Evolutionary conservation across 2,888 invertebrate species (phyloP).

Genomic region (Nebria brevicollis): DNA sequence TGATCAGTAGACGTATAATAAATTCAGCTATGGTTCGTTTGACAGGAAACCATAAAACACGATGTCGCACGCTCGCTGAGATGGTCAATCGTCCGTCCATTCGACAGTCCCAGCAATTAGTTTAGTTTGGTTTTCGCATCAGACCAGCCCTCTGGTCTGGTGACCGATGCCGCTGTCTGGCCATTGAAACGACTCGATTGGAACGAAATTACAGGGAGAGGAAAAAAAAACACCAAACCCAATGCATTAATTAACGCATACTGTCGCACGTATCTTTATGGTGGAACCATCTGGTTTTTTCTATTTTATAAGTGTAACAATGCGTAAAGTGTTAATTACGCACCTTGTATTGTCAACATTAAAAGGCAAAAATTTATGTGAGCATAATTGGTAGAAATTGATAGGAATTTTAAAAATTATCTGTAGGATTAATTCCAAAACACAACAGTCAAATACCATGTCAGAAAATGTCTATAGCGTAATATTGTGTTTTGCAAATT

Average conservation of each 20-base stretch:
- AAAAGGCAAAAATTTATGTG: no score
- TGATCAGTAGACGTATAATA: conserved; percentile 22
- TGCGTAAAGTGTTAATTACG: no score
- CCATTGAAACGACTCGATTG: neutral
- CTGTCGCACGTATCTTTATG: no score
- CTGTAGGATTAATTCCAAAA: no score
- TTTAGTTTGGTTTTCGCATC: conserved; percentile 6
- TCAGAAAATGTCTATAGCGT: no score
- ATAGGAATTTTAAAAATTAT: no score
- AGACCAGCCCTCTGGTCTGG: neutral
- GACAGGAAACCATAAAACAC: conserved; percentile 44
- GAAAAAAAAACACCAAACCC: no score
- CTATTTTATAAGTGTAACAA: neutral
- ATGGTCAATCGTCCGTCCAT: conserved; percentile 38
- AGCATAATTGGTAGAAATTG: no score
- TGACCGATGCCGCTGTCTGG: neutral
- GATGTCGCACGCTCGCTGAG: conserved; percentile 31
- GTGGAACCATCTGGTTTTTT: neutral
- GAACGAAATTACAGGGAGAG: neutral
- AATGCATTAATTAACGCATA: no score
- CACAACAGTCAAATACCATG: no score
- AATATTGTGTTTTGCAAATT: no score
- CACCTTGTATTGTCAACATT: no score
- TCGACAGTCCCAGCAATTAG: conserved; percentile 35
- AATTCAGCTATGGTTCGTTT: conserved; percentile 31